Evolutionary conservation across 1,140 invertebrate species (phyloP).

Genomic region (Calephelis virginiensis): DNA sequence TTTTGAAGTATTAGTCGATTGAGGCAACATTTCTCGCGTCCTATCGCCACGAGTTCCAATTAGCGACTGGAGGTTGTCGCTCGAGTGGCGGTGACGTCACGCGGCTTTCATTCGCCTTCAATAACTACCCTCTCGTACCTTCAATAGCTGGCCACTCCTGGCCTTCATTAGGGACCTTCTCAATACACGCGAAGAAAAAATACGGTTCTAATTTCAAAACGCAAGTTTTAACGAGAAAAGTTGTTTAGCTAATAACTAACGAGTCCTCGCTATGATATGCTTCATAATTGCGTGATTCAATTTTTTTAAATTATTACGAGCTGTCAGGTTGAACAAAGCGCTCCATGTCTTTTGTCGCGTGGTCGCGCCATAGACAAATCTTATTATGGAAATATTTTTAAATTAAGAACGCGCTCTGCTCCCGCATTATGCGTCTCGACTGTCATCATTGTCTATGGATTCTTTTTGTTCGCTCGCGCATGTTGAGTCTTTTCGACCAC

Average conservation of each 20-base stretch:
- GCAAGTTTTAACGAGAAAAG: slow-evolving; percentile 70
- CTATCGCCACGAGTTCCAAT: slow-evolving; percentile 75
- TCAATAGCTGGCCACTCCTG: slow-evolving; percentile 73
- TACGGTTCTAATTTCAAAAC: slow-evolving; percentile 64
- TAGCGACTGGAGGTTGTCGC: slow-evolving; percentile 73
- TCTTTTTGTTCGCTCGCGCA: slow-evolving; percentile 74
- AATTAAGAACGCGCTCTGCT: slow-evolving; percentile 73
- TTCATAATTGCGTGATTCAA: slow-evolving; percentile 63
- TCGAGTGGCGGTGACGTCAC: slow-evolving; percentile 74
- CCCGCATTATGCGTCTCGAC: slow-evolving; percentile 76
- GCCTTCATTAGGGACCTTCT: slow-evolving; percentile 74
- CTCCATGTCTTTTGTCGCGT: slow-evolving; percentile 66
- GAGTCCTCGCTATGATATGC: slow-evolving; percentile 34
- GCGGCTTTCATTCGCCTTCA: slow-evolving; percentile 70
- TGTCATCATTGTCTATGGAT: slow-evolving; percentile 75
- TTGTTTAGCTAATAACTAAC: slow-evolving; percentile 70
- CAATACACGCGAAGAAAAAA: slow-evolving; percentile 63
- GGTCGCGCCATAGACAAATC: slow-evolving; percentile 74
- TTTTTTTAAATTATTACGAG: slow-evolving; percentile 68
- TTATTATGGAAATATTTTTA: slow-evolving; percentile 79
- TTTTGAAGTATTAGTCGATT: slow-evolving; percentile 76
- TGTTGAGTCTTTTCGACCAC: slow-evolving; percentile 76
- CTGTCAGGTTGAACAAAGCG: slow-evolving; percentile 65
- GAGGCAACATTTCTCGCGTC: slow-evolving; percentile 73
- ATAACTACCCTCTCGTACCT: slow-evolving; percentile 75